phyloP scores from a whole-genome alignment of 2,113 vertebrate species.

The Labeo catla region DNA sequence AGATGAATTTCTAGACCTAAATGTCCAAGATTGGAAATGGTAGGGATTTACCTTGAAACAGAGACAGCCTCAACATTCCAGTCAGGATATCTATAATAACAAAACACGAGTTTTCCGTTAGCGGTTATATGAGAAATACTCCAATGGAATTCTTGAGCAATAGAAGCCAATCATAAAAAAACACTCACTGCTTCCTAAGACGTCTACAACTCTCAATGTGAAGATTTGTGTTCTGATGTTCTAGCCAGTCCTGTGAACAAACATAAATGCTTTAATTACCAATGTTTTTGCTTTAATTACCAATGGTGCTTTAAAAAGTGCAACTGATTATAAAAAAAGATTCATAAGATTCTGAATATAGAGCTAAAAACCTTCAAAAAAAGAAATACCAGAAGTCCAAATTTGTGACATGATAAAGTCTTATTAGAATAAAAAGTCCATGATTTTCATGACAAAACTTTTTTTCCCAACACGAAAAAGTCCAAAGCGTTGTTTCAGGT shows the following conservation, averaged over 20 bases:
- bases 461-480: background rate
- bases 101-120: slow-evolving; percentile 11
- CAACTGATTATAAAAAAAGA: background rate
- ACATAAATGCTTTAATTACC: slow-evolving; percentile 40
- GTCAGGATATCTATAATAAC: slow-evolving; percentile 81
- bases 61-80: slow-evolving; percentile 83
- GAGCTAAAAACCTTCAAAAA: background rate
- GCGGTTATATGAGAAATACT: background rate
- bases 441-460: background rate
- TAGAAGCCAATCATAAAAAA: background rate
- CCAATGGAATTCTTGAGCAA: background rate
- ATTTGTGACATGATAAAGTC: background rate
- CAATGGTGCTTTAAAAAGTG: background rate
- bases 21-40: background rate
- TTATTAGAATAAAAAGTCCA: background rate
- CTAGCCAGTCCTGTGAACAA: slow-evolving; percentile 85
- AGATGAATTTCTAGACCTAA: background rate
- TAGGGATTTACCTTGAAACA: slow-evolving; percentile 59
- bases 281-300: background rate
- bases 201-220: slow-evolving; percentile 87
- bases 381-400: background rate
- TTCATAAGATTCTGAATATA: background rate
- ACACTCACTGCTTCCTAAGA: slow-evolving; percentile 84
- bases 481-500: slow-evolving; percentile 18
- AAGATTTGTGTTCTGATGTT: slow-evolving; percentile 85